Base-by-base conservation (phyloP, 2,113 vertebrate species). In the Telmatochromis sp. region DNA sequence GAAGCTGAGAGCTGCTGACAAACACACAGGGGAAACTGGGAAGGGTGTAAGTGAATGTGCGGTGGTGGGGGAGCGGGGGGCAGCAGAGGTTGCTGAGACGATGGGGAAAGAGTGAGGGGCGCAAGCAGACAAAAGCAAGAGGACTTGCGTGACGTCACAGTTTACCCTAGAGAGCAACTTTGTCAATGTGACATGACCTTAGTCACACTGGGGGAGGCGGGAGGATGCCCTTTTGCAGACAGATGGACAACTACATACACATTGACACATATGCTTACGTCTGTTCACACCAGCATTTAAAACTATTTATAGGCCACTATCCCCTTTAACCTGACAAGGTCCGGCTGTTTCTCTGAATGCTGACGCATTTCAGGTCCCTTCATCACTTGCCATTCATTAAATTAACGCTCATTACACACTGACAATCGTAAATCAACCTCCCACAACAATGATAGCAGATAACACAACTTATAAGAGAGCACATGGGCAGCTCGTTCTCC, bases 1-100 rank as follows among this genome's bases (percentile, higher is more conserved):
- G 94, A 95, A 95, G 93, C 93, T 90, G 85, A 73, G 95, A 92
- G 92, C 85, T 89, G 92, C 94, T 93, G 93, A 96, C 95, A 95
- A 95, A 94, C 92, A 93, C 84, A 87, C 54, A 80, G 86, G 87
- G 92, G 89, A 90, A 92, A 91, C 11, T 58, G 87, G 85, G 58
- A 47, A 60, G 85, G 63, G 37, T 57, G 57, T 42, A 63, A 53
- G 81, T 50, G 51, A 54, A 51, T 47, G 84, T 86, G 78, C 21
- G 6, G 68, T 45, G 68, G 21, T 42, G 37, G 37, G 58, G 31
- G 58, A 19, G 31, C 9, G 51, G 40, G 80, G 81, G 47, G 81
- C 47, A 50, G 81, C 5, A 4, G 40, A 50, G 81, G 3, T 19
- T 55, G 87, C 78, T 37, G 83, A 87, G 71, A 58, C 45, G 58